phyloP scores from a whole-genome alignment of 2,113 vertebrate genomes.

The Australoheros scitulus region DNA sequence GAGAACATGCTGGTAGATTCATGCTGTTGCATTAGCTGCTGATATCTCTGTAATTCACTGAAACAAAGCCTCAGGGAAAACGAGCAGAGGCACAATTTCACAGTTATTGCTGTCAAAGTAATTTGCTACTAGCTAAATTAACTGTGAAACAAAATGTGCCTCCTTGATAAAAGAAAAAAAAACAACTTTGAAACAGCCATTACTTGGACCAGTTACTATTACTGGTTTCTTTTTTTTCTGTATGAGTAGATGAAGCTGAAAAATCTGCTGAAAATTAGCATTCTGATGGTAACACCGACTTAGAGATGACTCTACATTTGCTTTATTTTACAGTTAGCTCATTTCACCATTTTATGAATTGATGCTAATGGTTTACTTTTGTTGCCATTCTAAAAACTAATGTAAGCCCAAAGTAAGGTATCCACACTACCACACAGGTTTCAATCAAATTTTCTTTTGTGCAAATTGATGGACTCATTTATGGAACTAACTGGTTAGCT shows the following conservation, averaged over 20 bases:
- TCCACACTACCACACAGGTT: not conserved
- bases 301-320: rapidly evolving
- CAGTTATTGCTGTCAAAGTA: not conserved
- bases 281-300: not conserved
- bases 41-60: not conserved
- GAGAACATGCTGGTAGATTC: not conserved
- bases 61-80: not conserved
- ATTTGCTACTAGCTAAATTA: not conserved
- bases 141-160: not conserved
- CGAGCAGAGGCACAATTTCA: not conserved
- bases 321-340: not conserved
- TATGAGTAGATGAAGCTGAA: too few relatives aligned
- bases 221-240: too few relatives aligned
- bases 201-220: not conserved
- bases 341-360: not conserved
- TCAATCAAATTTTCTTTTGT: not conserved
- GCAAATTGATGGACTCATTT: not conserved
- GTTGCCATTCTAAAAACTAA: not conserved
- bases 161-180: not conserved
- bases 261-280: too few relatives aligned
- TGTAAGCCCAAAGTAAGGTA: not conserved
- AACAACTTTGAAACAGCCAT: not conserved
- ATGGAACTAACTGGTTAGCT: not conserved
- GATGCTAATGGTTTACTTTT: not conserved
- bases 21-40: not conserved